phyloP scores from a whole-genome alignment of 2,888 invertebrate species.

The Helicoverpa assulta region DNA sequence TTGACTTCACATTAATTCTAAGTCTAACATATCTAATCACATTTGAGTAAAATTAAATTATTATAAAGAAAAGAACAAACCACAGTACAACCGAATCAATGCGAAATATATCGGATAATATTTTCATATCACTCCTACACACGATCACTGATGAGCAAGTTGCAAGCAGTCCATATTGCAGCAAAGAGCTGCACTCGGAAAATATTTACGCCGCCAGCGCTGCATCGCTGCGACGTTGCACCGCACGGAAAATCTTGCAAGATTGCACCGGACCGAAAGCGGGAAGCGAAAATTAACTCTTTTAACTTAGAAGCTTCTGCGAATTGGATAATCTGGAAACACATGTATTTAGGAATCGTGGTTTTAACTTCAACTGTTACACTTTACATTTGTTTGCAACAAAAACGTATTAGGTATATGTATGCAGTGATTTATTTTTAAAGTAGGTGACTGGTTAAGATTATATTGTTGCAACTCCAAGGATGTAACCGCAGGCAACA shows the following conservation, averaged over 20 bases:
- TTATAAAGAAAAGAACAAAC: no score
- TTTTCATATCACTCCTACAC: neutral
- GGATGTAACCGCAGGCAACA: no score
- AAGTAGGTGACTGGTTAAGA: no score
- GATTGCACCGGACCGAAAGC: constrained; percentile 9
- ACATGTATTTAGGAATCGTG: neutral
- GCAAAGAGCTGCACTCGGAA: constrained; percentile 18
- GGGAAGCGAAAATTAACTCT: constrained; percentile 8
- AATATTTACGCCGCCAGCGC: constrained; percentile 39
- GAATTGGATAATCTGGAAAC: no score
- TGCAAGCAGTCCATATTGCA: constrained; percentile 1
- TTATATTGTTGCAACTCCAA: no score
- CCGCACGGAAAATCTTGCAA: constrained; percentile 3
- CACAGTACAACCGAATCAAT: no score
- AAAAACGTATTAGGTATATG: no score
- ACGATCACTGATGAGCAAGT: neutral
- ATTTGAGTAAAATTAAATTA: no score
- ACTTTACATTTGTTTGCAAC: no score
- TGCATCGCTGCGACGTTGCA: neutral
- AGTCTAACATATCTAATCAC: no score
- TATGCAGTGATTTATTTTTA: no score
- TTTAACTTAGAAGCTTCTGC: constrained; percentile 1
- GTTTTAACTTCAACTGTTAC: neutral
- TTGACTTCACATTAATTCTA: no score
- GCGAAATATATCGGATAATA: neutral